A percentile compares a stretch with the other conserved stretches of the same genome.
Conservation (phyloP, 2,797 vertebrate species). For the Sebastes umbrosus region DNA sequence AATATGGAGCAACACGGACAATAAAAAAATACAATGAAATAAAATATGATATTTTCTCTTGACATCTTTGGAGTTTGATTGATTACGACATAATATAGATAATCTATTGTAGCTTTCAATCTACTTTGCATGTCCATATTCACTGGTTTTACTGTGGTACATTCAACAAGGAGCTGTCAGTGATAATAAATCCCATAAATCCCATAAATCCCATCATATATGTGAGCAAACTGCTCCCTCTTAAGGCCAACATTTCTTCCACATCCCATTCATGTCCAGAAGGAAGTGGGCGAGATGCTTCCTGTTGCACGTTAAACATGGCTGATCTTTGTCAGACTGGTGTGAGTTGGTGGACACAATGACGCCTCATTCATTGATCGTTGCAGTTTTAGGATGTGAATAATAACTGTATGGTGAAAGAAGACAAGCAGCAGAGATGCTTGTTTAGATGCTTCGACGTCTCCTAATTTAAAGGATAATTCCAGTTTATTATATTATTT, state of each 20-base stretch:
- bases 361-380: background rate
- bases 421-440: background rate
- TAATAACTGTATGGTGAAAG: background rate
- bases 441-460: background rate
- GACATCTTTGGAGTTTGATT: background rate
- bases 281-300: background rate
- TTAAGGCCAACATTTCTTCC: background rate
- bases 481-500: background rate
- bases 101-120: background rate
- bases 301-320: background rate
- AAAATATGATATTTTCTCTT: background rate
- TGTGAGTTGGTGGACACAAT: background rate
- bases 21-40: background rate
- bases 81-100: background rate
- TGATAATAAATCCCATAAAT: background rate
- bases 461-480: background rate
- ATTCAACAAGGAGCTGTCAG: constrained; percentile 9
- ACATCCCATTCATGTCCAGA: background rate
- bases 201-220: background rate
- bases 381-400: background rate
- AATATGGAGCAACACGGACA: background rate
- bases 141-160: background rate
- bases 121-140: background rate
- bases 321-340: background rate
- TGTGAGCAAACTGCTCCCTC: background rate